These are phyloP conservation scores for Patella caerulea DNA, from an alignment of 2,888 invertebrate species.

Conservation along the genomic window DNA sequence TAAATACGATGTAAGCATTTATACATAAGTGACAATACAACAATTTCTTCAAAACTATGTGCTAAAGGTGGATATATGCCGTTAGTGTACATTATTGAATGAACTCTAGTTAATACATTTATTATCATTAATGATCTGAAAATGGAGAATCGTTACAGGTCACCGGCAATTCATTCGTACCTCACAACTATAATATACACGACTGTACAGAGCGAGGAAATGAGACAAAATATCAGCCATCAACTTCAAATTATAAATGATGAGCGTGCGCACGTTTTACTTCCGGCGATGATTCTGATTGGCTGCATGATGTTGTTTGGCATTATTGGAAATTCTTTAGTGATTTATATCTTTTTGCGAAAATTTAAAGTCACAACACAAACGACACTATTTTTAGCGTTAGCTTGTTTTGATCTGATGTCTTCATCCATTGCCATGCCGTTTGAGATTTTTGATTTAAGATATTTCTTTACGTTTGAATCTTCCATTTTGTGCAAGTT, in stretches of 20 bases:
- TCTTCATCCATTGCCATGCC: conserved; percentile 56
- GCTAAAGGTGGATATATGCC: too few relatives aligned
- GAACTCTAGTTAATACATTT: too few relatives aligned
- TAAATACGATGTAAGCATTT: too few relatives aligned
- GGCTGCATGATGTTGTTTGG: conserved; percentile 49
- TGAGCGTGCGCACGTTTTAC: conserved; percentile 41
- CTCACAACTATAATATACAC: too few relatives aligned
- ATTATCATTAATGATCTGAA: too few relatives aligned
- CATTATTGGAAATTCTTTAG: conserved; percentile 52
- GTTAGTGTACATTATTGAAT: too few relatives aligned
- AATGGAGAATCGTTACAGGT: too few relatives aligned
- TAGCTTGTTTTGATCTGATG: conserved; percentile 54
- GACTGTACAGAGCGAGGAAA: too few relatives aligned
- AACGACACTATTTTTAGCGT: conserved; percentile 49
- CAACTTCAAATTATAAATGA: conserved; percentile 45
- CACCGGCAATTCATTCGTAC: too few relatives aligned
- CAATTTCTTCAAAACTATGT: too few relatives aligned
- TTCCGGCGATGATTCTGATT: conserved; percentile 53
- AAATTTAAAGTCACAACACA: conserved; percentile 50
- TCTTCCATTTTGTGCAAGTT: conserved; percentile 51
- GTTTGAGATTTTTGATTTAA: conserved; percentile 51
- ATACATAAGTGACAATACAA: too few relatives aligned
- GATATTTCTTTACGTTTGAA: conserved; percentile 52
- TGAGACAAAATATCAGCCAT: background rate
- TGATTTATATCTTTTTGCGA: conserved; percentile 48